Conservation (phyloP, 2,888 invertebrate species). For the Cephus pulcher region DNA sequence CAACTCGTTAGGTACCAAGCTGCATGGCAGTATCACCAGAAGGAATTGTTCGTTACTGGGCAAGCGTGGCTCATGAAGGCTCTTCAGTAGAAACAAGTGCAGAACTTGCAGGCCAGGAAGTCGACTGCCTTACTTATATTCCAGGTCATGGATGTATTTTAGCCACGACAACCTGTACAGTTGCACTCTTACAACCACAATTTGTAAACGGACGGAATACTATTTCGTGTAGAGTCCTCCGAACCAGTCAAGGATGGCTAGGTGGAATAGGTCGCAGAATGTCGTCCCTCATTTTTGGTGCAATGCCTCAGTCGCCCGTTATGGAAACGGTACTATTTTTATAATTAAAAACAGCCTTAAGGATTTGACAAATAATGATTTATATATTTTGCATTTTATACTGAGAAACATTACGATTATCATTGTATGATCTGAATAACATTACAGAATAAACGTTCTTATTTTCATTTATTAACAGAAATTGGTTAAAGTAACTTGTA, state of each 20-base stretch:
- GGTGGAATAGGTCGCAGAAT: conserved; percentile 88
- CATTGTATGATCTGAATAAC: neutral
- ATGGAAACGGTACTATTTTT: conserved; percentile 72
- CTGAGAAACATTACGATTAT: neutral
- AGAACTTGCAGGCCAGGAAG: conserved; percentile 90
- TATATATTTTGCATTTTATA: neutral
- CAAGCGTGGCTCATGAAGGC: conserved; percentile 88
- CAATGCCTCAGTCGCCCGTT: conserved; percentile 73
- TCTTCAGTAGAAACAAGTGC: conserved; percentile 86
- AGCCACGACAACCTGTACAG: conserved; percentile 91
- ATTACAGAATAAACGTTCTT: conserved; percentile 60
- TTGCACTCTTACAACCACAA: conserved; percentile 78
- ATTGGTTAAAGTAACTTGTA: conserved; percentile 75
- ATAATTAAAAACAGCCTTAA: neutral
- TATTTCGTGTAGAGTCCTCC: conserved; percentile 75
- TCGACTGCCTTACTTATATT: conserved; percentile 78
- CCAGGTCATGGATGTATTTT: conserved; percentile 83
- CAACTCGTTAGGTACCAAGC: conserved; percentile 73
- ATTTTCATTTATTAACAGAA: conserved; percentile 54
- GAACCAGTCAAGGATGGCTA: conserved; percentile 84
- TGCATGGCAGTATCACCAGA: conserved; percentile 95
- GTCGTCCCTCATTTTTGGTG: conserved; percentile 84
- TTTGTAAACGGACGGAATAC: conserved; percentile 76
- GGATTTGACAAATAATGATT: neutral
- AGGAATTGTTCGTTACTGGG: conserved; percentile 93